Evolutionary conservation across 2,113 vertebrate genomes (phyloP), one percentile per base, ranked within the genome.

Genomic region (Onychostruthus taczanowskii): DNA sequence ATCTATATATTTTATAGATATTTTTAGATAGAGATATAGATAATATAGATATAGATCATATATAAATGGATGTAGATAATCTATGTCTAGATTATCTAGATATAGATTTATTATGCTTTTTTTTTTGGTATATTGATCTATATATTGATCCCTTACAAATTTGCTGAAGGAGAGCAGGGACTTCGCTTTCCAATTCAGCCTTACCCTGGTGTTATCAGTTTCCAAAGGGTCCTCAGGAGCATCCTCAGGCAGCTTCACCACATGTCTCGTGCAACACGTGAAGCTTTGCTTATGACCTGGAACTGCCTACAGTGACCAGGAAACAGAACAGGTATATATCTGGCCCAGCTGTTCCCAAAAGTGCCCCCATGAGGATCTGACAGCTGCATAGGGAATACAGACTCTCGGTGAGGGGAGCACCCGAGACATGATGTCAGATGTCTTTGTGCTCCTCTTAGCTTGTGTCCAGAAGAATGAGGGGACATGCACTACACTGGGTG

Each of bases 361-460:
- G 9, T 67, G 4, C 2, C 1, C 6, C 6, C 18, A 17, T 0
- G 1, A 55, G 28, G 20, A 17, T 73, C 24, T 1, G 9, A 47
- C 4, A 9, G 21, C 1, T 0, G 4, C 11, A 41, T 11, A 66
- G 30, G 16, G 33, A 66, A 27, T 24, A 77, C 3, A 12, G 16
- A 46, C 8, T 75, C 37, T 37, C 17, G 35, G 9, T 44, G 21
- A 64, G 31, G 13, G 10, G 7, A n/a, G 4, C 23, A 58, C 12
- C 20, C 13, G 21, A 59, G 59, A 13, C 30, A 9, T 39, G 64
- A 46, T 52, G 16, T 49, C 30, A 55, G 13, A 47, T 49, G 35
- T 35, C 21, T 79, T 50, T 5, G 1, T 81, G 37, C 20, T 81
- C 22, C 18, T 50, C 90, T 67, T 0, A 4, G 58, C 22, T 52